phyloP scores from a whole-genome alignment of 2,888 invertebrate genomes.

The Lacanobia oleracea region DNA sequence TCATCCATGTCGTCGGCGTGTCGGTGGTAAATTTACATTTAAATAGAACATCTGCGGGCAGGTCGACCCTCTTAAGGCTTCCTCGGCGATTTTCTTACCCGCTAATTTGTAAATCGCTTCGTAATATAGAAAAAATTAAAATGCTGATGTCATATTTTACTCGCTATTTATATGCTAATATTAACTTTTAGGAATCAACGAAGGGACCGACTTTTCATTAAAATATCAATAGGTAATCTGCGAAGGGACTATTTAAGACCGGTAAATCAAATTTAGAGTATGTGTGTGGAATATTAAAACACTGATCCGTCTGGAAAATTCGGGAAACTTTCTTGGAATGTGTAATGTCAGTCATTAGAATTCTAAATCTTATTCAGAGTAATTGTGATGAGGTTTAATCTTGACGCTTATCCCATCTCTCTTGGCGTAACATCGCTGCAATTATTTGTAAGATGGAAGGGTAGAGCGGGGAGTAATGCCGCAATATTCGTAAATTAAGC shows the following conservation, averaged over 20 bases:
- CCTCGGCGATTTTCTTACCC: slow-evolving; percentile 87
- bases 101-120: slow-evolving; percentile 90
- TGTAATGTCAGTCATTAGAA: slow-evolving; percentile 80
- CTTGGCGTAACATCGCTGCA: slow-evolving; percentile 85
- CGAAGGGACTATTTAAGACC: slow-evolving; percentile 74
- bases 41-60: slow-evolving; percentile 90
- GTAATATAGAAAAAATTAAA: slow-evolving; percentile 90
- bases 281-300: slow-evolving; percentile 75
- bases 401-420: slow-evolving; percentile 85
- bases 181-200: slow-evolving; percentile 77
- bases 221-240: slow-evolving; percentile 89
- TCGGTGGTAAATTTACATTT: slow-evolving; percentile 89
- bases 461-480: slow-evolving; percentile 85
- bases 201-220: slow-evolving; percentile 82
- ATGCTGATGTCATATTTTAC: slow-evolving; percentile 90
- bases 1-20: slow-evolving; percentile 85
- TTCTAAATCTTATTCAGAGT: slow-evolving; percentile 82
- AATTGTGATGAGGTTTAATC: slow-evolving; percentile 87
- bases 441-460: slow-evolving; percentile 89
- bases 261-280: slow-evolving; percentile 71
- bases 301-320: slow-evolving; percentile 48
- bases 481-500: slow-evolving; percentile 90
- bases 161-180: slow-evolving; percentile 89
- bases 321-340: slow-evolving; percentile 55
- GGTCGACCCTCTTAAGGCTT: slow-evolving; percentile 87